Evolutionary conservation across 2,888 invertebrate genomes (phyloP), one percentile per base, ranked within the genome.

Genomic region (Andrena praecox): DNA sequence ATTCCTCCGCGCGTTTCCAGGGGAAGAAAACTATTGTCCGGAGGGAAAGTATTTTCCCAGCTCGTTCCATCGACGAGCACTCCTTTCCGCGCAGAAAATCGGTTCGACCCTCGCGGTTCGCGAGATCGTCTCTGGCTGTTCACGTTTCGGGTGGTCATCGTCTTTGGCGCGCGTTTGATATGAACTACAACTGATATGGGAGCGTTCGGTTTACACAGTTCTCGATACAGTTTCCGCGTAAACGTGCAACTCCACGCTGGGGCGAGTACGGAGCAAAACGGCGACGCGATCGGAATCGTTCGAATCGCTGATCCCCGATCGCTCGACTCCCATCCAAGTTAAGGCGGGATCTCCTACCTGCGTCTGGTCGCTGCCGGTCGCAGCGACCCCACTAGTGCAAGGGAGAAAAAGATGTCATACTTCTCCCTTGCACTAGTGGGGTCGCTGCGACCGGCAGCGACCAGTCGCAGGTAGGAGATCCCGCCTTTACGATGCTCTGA

Each of bases 101-200:
- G 12, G 35, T 66, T 24, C 52, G 35, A 73, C 16, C 31, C 7
- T 62, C 31, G 62, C 31, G 8, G 10, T 24, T 5, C 31, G 16
- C 8, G 48, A 42, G 24, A 70, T 24, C 24, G 24, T 5, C 29
- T n/a, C 16, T 12, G 10, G 54, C 27, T 1, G 48, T 64, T 64
- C 2, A 7, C 31, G 35, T 27, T 42, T 42, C 29, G 72, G 48
- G 29, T 56, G 81, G 70, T 76, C 87, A 71, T 71, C 20, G 67
- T 60, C 81, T 50, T 31, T 67, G 85, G 68, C 77, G 74, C 56
- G 35, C 50, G 64, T 73, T 68, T 81, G 81, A 81, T 87, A 87
- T 81, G 87, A 78, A 78, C 70, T 83, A 77, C 71, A 75, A 75
- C 81, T 74, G 86, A 84, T 84, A 84, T 76, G 87, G 77, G 71